These are phyloP conservation scores for Oxystoma pomonae DNA, from an alignment of 2,888 invertebrate species.

Conservation along the genomic window DNA sequence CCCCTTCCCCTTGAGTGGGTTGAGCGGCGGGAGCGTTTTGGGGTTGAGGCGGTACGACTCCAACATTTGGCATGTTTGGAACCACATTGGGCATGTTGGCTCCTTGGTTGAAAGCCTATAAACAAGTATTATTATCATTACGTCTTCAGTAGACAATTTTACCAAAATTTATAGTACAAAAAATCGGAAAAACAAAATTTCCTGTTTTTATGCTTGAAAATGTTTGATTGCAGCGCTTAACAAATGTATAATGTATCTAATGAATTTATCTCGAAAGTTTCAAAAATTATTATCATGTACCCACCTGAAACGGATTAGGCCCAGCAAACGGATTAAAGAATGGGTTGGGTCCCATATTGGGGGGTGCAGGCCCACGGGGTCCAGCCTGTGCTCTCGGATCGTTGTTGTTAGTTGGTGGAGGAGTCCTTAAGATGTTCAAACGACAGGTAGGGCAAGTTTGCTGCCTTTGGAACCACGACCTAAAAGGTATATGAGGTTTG, in stretches of 20 bases:
- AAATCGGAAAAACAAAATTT: no score
- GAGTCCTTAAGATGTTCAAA: conserved; percentile 63
- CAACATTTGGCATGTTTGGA: conserved; percentile 4
- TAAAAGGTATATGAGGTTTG: no score
- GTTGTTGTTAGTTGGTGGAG: conserved; percentile 23
- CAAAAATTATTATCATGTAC: no score
- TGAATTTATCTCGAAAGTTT: no score
- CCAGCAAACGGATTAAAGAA: conserved; percentile 35
- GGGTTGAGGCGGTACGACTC: conserved; percentile 9
- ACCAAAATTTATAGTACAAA: no score
- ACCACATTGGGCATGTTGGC: conserved; percentile 2
- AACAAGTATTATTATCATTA: no score
- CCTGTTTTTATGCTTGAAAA: no score
- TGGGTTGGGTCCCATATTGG: conserved; percentile 28
- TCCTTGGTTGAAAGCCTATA: conserved; percentile 28
- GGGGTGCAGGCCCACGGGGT: conserved; percentile 30
- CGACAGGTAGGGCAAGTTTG: conserved; percentile 99
- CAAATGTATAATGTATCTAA: no score
- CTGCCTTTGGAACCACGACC: conserved; percentile 98
- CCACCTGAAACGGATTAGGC: conserved; percentile 39
- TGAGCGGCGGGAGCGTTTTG: conserved; percentile 10
- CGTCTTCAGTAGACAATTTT: no score
- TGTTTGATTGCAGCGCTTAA: no score
- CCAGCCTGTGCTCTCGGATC: conserved; percentile 26
- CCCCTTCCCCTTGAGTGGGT: neutral